A percentile compares a stretch with the other conserved stretches of the same genome.
Evolutionary conservation across 2,888 invertebrate genomes (phyloP).

Genomic region (Noctua pronuba): DNA sequence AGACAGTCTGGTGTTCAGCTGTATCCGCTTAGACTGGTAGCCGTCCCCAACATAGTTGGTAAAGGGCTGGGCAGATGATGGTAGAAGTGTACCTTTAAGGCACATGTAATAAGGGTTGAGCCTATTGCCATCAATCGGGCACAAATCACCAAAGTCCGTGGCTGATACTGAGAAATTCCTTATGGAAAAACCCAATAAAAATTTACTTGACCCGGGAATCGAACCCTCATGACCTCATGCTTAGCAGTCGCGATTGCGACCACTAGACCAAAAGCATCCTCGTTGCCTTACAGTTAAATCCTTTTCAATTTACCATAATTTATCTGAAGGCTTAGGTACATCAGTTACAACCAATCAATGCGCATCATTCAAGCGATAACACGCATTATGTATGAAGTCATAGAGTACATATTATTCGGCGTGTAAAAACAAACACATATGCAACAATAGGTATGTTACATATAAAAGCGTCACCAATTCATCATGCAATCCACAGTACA

Average conservation of each 20-base stretch:
- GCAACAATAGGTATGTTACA: neutral
- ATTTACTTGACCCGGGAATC: too few relatives aligned
- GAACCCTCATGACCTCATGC: too few relatives aligned
- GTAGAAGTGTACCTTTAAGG: too few relatives aligned
- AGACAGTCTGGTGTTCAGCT: neutral
- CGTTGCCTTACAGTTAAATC: neutral
- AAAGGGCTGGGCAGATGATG: neutral
- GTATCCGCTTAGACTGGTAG: neutral
- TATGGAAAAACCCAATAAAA: too few relatives aligned
- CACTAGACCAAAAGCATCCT: neutral
- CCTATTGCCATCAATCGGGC: too few relatives aligned
- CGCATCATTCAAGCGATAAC: slow-evolving; percentile 27
- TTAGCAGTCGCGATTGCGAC: too few relatives aligned
- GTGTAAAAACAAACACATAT: slow-evolving; percentile 1
- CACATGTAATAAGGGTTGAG: too few relatives aligned
- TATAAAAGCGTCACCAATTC: neutral
- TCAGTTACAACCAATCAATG: neutral
- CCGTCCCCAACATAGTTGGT: neutral
- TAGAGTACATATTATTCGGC: slow-evolving; percentile 5
- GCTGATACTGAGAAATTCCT: too few relatives aligned
- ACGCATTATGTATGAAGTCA: neutral
- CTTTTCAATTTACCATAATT: slow-evolving; percentile 5
- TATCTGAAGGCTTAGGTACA: neutral
- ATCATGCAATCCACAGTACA: slow-evolving; percentile 5
- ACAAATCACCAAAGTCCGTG: too few relatives aligned